Conservation (phyloP, 2,797 vertebrate species). For the Heteromormyrus szaboi region DNA sequence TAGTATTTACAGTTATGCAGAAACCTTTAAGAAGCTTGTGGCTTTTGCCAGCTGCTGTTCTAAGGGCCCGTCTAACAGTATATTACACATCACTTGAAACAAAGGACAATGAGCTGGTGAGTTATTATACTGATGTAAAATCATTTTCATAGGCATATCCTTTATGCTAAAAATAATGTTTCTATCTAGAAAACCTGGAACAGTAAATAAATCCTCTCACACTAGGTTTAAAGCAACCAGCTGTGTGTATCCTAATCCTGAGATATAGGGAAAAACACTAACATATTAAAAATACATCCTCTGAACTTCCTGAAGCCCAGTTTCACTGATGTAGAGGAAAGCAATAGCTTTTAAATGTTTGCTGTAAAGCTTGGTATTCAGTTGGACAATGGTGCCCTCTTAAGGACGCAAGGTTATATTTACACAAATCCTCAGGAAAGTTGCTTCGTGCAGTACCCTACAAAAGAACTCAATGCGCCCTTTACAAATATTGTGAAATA, state of each 20-base stretch:
- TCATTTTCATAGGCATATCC: background rate
- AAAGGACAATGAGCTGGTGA: background rate
- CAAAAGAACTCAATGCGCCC: background rate
- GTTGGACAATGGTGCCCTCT: background rate
- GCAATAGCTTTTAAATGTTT: background rate
- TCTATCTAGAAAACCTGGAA: background rate
- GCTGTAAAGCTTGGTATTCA: background rate
- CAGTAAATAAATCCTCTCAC: background rate
- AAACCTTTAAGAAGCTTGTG: background rate
- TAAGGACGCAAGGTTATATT: background rate
- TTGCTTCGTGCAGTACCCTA: background rate
- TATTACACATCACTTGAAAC: background rate
- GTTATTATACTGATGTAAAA: background rate
- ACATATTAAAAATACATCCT: background rate
- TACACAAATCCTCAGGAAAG: background rate
- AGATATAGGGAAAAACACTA: background rate
- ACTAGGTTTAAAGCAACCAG: background rate
- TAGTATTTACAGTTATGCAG: background rate
- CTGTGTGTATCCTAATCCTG: background rate
- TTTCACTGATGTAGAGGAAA: background rate
- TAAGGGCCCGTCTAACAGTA: background rate
- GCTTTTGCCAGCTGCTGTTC: background rate
- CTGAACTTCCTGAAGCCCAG: background rate
- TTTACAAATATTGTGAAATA: constrained; percentile 6
- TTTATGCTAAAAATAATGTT: background rate